Base-by-base conservation (phyloP, 2,797 vertebrate species). In the Lutra lutra region DNA sequence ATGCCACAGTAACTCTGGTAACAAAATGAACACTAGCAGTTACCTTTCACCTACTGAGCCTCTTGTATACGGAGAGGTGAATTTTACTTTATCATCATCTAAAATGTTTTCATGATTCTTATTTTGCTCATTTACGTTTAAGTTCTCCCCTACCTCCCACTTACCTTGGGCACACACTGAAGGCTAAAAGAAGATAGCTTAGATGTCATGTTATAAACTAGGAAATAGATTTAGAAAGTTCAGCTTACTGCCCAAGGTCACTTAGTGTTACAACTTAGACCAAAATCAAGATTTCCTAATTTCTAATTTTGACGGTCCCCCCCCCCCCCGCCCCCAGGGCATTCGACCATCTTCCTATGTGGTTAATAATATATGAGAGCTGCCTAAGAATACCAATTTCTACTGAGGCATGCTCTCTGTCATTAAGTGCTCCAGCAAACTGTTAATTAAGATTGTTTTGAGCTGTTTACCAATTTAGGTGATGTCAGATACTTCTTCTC, bases 371-470 rank as follows among this genome's bases (percentile, higher is more conserved):
- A 86, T 25, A 60, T 38, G 51, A 83, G 70, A 20, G 32, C n/a
- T 48, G 85, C 32, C 66, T 56, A 25, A 40, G 73, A 94, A 75
- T 38, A 66, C 73, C 78, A 43, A 18, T 88, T 62, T 92, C 88
- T 66, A 72, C 72, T 21, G 91, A 96, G 93, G 73, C 90, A 56
- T 79, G 89, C 64, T 93, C 80, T 92, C 95, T 77, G 95, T 91
- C 83, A 89, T 95, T 92, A 91, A 86, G 89, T 35, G 79, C 79
- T 92, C 78, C 66, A 88, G 89, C 78, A 95, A 94, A 86, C 95
- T 96, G 91, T 93, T 96, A 95, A 94, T 96, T 95, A 93, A 91
- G 95, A 87, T 90, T 92, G 96, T 94, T 96, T 89, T 89, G 89
- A 96, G 86, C 89, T 96, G 93, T 96, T 96, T 91, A 95, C 89